These are phyloP conservation scores for Egretta garzetta DNA, from an alignment of 2,113 vertebrate species.

Conservation along the genomic window DNA sequence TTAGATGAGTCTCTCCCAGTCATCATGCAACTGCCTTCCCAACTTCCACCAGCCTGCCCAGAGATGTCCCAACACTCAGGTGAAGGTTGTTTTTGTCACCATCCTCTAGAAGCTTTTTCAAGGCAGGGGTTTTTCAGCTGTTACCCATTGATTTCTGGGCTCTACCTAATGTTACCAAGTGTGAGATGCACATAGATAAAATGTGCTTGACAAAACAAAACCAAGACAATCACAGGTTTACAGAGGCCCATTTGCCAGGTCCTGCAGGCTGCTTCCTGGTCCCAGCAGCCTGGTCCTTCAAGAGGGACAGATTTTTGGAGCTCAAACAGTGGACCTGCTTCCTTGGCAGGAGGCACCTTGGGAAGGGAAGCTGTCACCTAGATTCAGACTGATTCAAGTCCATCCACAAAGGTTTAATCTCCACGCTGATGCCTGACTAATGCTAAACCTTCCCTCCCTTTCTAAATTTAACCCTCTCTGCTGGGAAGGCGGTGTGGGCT, in stretches of 20 bases:
- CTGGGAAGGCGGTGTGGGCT: accelerated
- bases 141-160: background rate
- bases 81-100: background rate
- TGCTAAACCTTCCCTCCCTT: background rate
- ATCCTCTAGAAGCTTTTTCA: background rate
- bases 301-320: background rate
- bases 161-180: background rate
- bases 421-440: background rate
- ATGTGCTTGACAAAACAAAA: background rate
- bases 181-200: background rate
- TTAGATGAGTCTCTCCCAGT: background rate
- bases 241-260: background rate
- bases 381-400: background rate
- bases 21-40: background rate
- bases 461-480: background rate
- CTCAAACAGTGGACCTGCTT: background rate
- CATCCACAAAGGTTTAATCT: background rate
- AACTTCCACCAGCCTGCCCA: background rate
- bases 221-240: background rate
- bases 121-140: background rate
- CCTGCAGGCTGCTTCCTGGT: background rate
- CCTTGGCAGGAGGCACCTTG: background rate
- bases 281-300: background rate
- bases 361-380: background rate
- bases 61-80: accelerated